These are phyloP conservation scores for Martes flavigula DNA, from an alignment of 2,797 vertebrate genomes.

Conservation along the genomic window DNA sequence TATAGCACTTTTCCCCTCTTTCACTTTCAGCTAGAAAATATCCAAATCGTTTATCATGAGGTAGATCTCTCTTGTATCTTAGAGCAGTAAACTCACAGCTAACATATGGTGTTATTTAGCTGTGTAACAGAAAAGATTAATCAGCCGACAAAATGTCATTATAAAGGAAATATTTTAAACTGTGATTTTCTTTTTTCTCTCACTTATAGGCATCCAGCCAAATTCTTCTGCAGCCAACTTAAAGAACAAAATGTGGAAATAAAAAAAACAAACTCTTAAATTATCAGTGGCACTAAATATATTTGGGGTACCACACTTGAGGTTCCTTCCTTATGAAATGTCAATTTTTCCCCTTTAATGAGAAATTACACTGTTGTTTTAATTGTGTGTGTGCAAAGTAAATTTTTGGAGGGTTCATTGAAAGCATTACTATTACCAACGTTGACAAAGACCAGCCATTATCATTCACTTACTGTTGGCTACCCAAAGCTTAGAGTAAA, in stretches of 20 bases:
- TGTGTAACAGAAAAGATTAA: conserved; percentile 70
- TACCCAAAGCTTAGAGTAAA: background rate
- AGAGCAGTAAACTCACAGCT: conserved; percentile 59
- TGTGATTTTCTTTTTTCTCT: conserved; percentile 49
- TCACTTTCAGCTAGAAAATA: conserved; percentile 61
- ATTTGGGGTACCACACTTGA: background rate
- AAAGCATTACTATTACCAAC: background rate
- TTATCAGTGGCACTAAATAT: conserved; percentile 51
- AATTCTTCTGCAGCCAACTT: conserved; percentile 47
- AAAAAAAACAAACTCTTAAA: conserved; percentile 57
- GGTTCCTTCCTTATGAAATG: conserved; percentile 18
- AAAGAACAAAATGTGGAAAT: conserved; percentile 47
- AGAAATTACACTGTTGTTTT: conserved; percentile 8
- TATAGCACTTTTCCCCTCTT: conserved; percentile 7
- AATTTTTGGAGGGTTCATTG: background rate
- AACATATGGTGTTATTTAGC: conserved; percentile 78
- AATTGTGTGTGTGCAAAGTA: background rate
- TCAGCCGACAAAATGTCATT: conserved; percentile 74
- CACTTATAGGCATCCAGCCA: conserved; percentile 36
- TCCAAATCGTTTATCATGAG: conserved; percentile 33
- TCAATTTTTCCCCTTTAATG: conserved; percentile 35
- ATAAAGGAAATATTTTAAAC: conserved; percentile 68
- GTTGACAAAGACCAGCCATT: background rate
- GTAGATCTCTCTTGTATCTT: conserved; percentile 29
- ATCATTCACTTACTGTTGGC: background rate